Percentiles rank a stretch among this genome's conserved stretches.
Conservation (phyloP, 2,113 vertebrate species). For the Dascyllus trimaculatus region DNA sequence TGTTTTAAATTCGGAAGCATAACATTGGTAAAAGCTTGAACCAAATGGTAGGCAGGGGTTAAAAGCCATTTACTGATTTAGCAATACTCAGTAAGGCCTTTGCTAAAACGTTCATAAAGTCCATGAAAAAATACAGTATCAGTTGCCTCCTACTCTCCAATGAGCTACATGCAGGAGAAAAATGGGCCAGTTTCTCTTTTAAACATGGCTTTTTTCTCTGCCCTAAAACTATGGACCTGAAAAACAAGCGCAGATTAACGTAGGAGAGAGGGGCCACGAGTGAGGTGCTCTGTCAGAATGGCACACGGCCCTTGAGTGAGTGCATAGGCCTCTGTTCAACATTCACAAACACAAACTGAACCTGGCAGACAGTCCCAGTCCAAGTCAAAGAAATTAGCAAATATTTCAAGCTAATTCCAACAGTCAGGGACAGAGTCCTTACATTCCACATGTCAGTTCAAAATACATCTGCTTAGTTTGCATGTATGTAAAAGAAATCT, state of each 20-base stretch:
- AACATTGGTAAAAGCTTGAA: conserved; percentile 65
- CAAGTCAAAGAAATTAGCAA: conserved; percentile 26
- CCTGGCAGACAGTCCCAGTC: conserved; percentile 40
- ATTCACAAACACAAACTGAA: conserved; percentile 68
- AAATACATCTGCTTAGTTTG: conserved; percentile 67
- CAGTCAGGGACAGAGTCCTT: conserved; percentile 60
- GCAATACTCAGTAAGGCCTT: conserved; percentile 67
- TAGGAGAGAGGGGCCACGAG: conserved; percentile 53
- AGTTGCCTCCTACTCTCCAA: conserved; percentile 55
- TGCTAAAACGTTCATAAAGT: conserved; percentile 68
- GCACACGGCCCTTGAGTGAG: conserved; percentile 56
- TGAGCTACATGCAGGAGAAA: conserved; percentile 70
- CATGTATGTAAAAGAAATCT: conserved; percentile 47
- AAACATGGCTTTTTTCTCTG: conserved; percentile 37
- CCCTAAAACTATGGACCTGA: conserved; percentile 51
- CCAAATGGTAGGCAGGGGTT: conserved; percentile 51
- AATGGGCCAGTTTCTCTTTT: conserved; percentile 23
- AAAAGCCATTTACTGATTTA: conserved; percentile 64
- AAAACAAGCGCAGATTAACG: conserved; percentile 43
- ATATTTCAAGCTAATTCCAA: conserved; percentile 31
- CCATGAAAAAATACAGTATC: conserved; percentile 79
- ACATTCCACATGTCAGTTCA: conserved; percentile 82
- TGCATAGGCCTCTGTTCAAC: conserved; percentile 75
- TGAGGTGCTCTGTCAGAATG: conserved; percentile 64
- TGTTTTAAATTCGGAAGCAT: conserved; percentile 58